Percentiles rank a stretch among this genome's conserved stretches.
phyloP scores from a whole-genome alignment of 37 sponge, comb jelly and placozoan species.

The Diacarnus erythraeanus region DNA sequence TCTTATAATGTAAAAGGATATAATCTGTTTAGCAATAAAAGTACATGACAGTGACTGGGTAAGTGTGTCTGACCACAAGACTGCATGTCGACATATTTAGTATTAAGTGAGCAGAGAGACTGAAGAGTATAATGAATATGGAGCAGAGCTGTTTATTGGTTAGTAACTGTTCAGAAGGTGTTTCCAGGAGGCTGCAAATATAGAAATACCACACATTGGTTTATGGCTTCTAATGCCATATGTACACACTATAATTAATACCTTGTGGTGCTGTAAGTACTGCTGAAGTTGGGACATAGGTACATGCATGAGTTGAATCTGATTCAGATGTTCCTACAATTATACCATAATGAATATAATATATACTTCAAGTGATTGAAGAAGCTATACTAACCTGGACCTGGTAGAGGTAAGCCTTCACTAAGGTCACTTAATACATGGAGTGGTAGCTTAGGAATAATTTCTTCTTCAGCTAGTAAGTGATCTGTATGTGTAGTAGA shows the following conservation, averaged over 20 bases:
- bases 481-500: constrained; percentile 31
- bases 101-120: constrained; percentile 4
- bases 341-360: neutral
- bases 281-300: neutral
- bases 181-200: constrained; percentile 5
- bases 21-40: constrained; percentile 6
- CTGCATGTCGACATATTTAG: neutral
- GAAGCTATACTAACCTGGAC: neutral
- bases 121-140: neutral
- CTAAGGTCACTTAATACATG: constrained; percentile 45
- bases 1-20: neutral
- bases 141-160: neutral
- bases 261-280: constrained; percentile 1
- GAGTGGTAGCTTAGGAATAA: constrained; percentile 34
- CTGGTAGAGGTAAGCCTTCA: constrained; percentile 49
- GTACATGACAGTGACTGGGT: constrained; percentile 21
- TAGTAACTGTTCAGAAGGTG: constrained; percentile 23
- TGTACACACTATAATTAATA: neutral
- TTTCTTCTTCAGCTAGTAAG: neutral
- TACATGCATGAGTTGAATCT: neutral
- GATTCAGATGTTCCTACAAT: neutral
- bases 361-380: neutral
- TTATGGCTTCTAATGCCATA: too few species aligned
- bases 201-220: too few species aligned
- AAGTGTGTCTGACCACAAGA: constrained; percentile 12